These are phyloP conservation scores for Tokudaia muenninki DNA, from an alignment of 2,797 vertebrate genomes.

Conservation along the genomic window DNA sequence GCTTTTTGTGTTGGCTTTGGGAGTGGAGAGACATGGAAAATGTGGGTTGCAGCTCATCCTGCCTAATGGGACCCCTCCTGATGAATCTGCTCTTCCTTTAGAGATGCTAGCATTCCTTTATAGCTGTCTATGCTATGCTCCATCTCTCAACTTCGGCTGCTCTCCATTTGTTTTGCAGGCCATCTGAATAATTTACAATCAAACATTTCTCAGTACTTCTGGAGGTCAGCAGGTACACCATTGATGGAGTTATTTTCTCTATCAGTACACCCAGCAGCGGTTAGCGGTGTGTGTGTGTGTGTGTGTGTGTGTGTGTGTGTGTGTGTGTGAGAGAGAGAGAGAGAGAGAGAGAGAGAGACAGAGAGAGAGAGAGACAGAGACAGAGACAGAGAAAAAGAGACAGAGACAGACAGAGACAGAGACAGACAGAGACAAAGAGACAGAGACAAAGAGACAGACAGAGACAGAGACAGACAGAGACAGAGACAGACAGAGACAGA, in stretches of 20 bases:
- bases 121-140: background rate
- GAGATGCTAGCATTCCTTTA: background rate
- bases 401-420: no score
- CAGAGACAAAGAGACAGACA: no score
- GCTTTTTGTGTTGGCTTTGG: background rate
- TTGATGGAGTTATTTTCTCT: constrained; percentile 11
- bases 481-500: no score
- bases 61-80: background rate
- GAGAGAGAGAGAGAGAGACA: no score
- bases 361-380: background rate
- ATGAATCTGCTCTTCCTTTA: constrained; percentile 17
- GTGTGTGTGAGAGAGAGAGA: background rate
- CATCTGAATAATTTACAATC: constrained; percentile 66
- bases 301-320: background rate
- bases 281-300: background rate
- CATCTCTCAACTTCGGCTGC: background rate
- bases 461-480: no score
- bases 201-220: background rate
- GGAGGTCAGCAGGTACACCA: background rate
- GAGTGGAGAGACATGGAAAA: background rate
- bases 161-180: constrained; percentile 32
- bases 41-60: background rate
- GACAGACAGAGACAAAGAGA: no score
- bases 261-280: background rate
- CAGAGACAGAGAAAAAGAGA: background rate